A percentile compares a stretch with the other conserved stretches of the same genome.
Evolutionary conservation across 2,797 vertebrate species (phyloP).

Genomic region (Tamandua tetradactyla): DNA sequence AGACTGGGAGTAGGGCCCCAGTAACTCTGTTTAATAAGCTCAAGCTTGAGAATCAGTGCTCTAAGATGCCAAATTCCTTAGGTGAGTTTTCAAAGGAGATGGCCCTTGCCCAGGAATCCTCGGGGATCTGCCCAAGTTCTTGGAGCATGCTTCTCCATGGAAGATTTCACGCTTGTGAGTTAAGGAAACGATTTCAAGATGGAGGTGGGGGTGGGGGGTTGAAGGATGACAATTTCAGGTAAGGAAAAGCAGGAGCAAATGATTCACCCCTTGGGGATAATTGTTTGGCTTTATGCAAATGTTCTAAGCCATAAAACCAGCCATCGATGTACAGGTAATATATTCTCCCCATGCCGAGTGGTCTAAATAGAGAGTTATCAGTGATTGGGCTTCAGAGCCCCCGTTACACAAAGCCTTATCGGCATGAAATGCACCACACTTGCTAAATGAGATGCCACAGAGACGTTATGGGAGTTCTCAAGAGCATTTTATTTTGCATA

Average conservation of each 20-base stretch:
- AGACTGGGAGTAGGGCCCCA: background rate
- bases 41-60: background rate
- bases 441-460: conserved; percentile 70
- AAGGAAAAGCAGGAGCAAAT: conserved; percentile 64
- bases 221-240: conserved; percentile 59
- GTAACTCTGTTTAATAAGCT: background rate
- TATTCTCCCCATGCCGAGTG: conserved; percentile 14
- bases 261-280: conserved; percentile 67
- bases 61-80: background rate
- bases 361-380: conserved; percentile 66
- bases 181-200: conserved; percentile 37
- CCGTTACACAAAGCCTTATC: conserved; percentile 50
- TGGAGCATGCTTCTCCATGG: background rate
- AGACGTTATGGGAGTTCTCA: conserved; percentile 77
- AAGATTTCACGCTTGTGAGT: background rate
- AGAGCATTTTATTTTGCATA: conserved; percentile 80
- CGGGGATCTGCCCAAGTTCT: background rate
- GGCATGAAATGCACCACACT: conserved; percentile 61
- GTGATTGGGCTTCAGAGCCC: conserved; percentile 53
- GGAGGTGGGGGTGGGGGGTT: too few species aligned
- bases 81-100: background rate
- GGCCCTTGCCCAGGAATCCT: background rate
- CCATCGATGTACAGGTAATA: conserved; percentile 65
- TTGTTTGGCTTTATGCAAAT: conserved; percentile 77
- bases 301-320: conserved; percentile 65